A percentile compares a stretch with the other conserved stretches of the same genome.
Evolutionary conservation across 2,113 vertebrate genomes (phyloP).

Genomic region (Thamnaconus septentrionalis): DNA sequence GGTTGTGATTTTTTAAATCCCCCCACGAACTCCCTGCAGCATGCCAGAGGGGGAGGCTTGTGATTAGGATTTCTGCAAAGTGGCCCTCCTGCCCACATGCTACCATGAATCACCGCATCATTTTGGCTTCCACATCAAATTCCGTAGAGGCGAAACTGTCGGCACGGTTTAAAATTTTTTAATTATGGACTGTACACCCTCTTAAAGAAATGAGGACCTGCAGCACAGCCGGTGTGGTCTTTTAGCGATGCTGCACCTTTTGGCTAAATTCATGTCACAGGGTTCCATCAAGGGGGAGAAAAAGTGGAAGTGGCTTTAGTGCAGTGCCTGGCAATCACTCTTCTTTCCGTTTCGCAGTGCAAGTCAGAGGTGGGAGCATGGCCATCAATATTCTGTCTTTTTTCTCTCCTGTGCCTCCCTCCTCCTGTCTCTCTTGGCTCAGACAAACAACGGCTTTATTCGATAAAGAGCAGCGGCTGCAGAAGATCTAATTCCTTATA

Average conservation of each 20-base stretch:
- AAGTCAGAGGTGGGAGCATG: conserved; percentile 44
- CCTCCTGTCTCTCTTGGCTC: conserved; percentile 4
- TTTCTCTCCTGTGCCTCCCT: conserved; percentile 7
- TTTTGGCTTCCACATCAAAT: conserved; percentile 32
- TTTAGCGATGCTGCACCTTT: conserved; percentile 1
- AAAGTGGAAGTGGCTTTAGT: conserved; percentile 38
- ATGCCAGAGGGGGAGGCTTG: conserved; percentile 36
- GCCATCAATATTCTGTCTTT: conserved; percentile 56
- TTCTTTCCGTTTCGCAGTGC: conserved; percentile 33
- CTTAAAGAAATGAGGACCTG: no score
- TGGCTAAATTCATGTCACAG: conserved; percentile 30
- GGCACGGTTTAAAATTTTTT: no score
- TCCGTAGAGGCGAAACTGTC: conserved; percentile 7
- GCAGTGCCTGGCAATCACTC: conserved; percentile 42
- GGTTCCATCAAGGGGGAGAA: conserved; percentile 34
- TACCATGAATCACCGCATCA: conserved; percentile 46
- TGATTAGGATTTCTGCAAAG: conserved; percentile 58
- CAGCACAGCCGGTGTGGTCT: conserved; percentile 1
- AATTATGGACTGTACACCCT: no score
- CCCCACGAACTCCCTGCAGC: conserved; percentile 33
- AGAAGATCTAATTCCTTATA: conserved; percentile 12
- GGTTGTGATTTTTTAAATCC: conserved; percentile 40
- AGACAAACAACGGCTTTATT: conserved; percentile 50
- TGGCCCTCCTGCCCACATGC: conserved; percentile 34
- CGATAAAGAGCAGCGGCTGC: conserved; percentile 46